These are phyloP conservation scores for Euura saliciscinereae DNA, from an alignment of 1,140 invertebrate genomes.

Conservation along the genomic window DNA sequence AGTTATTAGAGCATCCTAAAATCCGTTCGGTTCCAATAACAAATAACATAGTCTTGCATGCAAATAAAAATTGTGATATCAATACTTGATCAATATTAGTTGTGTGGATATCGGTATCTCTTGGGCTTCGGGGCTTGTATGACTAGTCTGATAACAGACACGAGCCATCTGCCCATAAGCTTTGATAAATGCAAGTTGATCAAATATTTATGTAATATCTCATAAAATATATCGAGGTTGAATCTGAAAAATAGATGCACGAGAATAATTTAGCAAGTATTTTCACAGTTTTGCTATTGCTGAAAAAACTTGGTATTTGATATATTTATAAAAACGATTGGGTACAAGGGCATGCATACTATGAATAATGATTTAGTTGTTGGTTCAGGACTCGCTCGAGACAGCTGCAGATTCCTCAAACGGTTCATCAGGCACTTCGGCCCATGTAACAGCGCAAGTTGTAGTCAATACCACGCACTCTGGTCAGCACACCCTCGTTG, in stretches of 20 bases:
- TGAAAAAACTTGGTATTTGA: background rate
- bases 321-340: slow-evolving; percentile 1
- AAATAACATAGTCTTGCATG: slow-evolving; percentile 2
- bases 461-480: slow-evolving; percentile 59
- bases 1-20: background rate
- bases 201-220: slow-evolving; percentile 16
- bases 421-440: slow-evolving; percentile 53
- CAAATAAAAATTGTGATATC: slow-evolving; percentile 13
- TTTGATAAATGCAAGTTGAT: slow-evolving; percentile 18
- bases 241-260: background rate
- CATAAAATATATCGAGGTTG: background rate
- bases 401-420: slow-evolving; percentile 57
- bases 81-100: slow-evolving; percentile 12
- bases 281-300: background rate
- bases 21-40: background rate
- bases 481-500: slow-evolving; percentile 53
- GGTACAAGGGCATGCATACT: slow-evolving; percentile 34
- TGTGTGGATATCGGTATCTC: slow-evolving; percentile 8
- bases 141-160: slow-evolving; percentile 27
- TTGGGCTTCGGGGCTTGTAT: slow-evolving; percentile 15
- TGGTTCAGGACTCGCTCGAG: slow-evolving; percentile 56
- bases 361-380: slow-evolving; percentile 47
- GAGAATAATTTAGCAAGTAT: no score
- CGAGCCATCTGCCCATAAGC: slow-evolving; percentile 30
- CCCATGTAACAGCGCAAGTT: slow-evolving; percentile 61